These are phyloP conservation scores for Trichosurus vulpecula DNA, from an alignment of 2,797 vertebrate genomes.

Conservation along the genomic window DNA sequence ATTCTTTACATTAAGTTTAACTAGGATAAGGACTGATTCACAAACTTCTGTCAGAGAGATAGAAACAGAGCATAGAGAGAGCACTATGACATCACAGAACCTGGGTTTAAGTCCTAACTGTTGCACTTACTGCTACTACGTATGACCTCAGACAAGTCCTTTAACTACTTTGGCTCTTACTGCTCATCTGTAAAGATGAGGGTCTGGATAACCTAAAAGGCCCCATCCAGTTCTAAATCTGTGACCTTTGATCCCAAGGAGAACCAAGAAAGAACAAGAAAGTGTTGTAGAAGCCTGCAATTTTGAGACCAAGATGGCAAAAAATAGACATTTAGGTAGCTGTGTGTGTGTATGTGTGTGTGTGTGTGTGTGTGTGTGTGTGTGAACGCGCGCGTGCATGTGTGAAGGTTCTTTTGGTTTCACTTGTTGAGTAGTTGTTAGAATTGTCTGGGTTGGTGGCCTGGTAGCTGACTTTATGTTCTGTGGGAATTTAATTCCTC, in stretches of 20 bases:
- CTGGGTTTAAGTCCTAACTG: not conserved
- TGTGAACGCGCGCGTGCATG: too few relatives aligned
- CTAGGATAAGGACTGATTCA: not conserved
- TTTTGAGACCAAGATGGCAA: not conserved
- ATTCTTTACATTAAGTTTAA: not conserved
- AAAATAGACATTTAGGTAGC: not conserved
- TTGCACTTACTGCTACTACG: not conserved
- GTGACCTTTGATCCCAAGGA: not conserved
- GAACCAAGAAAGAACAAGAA: not conserved
- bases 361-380: too few relatives aligned
- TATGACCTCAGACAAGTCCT: not conserved
- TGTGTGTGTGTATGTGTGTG: not conserved
- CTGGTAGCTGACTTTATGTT: not conserved
- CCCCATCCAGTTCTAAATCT: not conserved
- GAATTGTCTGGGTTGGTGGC: not conserved
- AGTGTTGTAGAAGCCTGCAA: not conserved
- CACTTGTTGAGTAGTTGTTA: not conserved
- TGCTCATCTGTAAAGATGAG: not conserved
- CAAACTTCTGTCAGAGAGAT: not conserved
- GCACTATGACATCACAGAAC: too few relatives aligned
- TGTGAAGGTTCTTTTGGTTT: not conserved
- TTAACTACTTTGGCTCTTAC: not conserved
- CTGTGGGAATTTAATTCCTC: not conserved
- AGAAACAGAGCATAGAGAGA: not conserved
- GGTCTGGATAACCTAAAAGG: not conserved